phyloP scores from a whole-genome alignment of 2,888 invertebrate species.

The Amphipoea oculea region DNA sequence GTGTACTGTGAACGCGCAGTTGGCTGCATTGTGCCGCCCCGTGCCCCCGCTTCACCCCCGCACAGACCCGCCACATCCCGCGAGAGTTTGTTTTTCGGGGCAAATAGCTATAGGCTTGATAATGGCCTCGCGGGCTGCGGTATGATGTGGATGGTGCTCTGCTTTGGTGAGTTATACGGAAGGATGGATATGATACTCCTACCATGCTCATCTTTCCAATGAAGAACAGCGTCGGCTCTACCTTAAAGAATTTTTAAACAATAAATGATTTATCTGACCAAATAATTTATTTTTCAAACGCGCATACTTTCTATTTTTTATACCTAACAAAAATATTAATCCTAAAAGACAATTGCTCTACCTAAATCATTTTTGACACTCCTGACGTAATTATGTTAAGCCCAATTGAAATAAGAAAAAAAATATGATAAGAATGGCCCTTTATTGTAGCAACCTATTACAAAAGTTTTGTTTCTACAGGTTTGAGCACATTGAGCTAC shows the following conservation, averaged over 20 bases:
- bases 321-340: background rate
- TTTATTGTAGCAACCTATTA: background rate
- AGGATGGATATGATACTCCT: background rate
- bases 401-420: background rate
- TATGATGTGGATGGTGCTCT: constrained; percentile 74
- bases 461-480: background rate
- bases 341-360: too few species aligned
- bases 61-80: constrained; percentile 83
- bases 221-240: background rate
- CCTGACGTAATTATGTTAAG: background rate
- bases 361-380: background rate
- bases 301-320: background rate
- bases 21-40: constrained; percentile 87
- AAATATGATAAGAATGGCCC: too few species aligned
- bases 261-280: background rate
- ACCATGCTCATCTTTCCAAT: background rate
- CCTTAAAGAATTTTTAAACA: too few species aligned
- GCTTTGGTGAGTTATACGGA: constrained; percentile 51
- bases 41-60: constrained; percentile 63
- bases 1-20: constrained; percentile 87
- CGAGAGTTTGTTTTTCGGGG: constrained; percentile 91
- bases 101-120: constrained; percentile 91
- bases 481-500: too few species aligned
- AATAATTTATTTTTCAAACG: background rate
- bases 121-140: constrained; percentile 88